Conservation (phyloP, 2,113 vertebrate genomes). For the Oncorhynchus nerka region DNA sequence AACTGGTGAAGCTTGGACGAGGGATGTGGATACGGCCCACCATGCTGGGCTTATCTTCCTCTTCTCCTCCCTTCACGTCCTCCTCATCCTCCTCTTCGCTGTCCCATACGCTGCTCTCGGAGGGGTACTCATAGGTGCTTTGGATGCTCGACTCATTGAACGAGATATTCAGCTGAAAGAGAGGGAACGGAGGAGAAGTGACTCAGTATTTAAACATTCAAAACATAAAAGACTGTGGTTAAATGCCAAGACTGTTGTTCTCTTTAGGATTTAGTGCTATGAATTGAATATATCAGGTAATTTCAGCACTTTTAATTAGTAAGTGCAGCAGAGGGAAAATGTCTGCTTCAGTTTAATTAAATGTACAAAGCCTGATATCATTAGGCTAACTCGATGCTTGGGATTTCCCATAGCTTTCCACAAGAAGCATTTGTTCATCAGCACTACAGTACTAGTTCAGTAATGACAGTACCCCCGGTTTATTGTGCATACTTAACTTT, state of each 20-base stretch:
- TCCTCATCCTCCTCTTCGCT: constrained; percentile 70
- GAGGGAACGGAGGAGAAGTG: not conserved
- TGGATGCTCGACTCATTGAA: constrained; percentile 91
- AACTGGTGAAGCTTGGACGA: constrained; percentile 70
- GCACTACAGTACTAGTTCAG: not conserved
- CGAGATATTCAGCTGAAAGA: constrained; percentile 90
- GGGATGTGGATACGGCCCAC: constrained; percentile 76
- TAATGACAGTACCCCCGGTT: not conserved
- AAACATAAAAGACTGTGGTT: not conserved
- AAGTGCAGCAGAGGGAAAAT: constrained; percentile 11
- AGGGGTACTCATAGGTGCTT: constrained; percentile 93
- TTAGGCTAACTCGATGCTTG: not conserved
- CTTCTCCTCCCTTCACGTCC: constrained; percentile 50
- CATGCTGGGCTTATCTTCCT: constrained; percentile 59
- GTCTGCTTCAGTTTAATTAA: not conserved
- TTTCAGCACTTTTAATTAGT: not conserved
- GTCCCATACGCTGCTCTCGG: constrained; percentile 83
- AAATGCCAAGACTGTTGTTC: not conserved
- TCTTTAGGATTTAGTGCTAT: not conserved
- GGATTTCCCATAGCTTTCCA: constrained; percentile 2
- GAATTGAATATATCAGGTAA: not conserved
- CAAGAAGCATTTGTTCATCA: not conserved
- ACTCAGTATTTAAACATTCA: not conserved
- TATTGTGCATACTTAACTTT: not conserved
- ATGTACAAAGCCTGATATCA: not conserved